Evolutionary conservation across 2,888 invertebrate species (phyloP), one percentile per base, ranked within the genome.

Genomic region (Thera britannica): DNA sequence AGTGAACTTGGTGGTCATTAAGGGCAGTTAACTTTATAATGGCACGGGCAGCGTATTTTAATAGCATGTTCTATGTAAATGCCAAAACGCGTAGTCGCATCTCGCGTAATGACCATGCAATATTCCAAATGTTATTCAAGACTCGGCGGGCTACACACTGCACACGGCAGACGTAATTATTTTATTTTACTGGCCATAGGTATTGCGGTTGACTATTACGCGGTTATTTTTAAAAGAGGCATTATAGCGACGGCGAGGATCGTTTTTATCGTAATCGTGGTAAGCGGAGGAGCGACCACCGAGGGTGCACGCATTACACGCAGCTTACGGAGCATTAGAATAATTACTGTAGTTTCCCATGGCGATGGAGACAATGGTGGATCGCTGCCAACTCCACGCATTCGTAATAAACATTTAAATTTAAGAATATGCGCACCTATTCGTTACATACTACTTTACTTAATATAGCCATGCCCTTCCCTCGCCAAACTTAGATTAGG

Each of bases 251-350:
- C 85, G 85, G 82, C 77, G 73, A 76, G 75, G 73, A 68, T 76
- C 78, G 81, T 85, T 87, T 86, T 88, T 87, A 87, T 86, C 81
- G 82, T 88, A 87, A 88, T 88, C 82, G 84, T 68, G 72, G 83
- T 81, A 86, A 86, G 85, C 82, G 83, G 79, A 80, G 79, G 76
- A 74, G 67, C 77, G 84, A 85, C 89, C 89, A 86, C 86, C 86
- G 77, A 75, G 76, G 75, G 73, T 73, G 79, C 65, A 72, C 72
- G 70, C 72, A 75, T 79, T 74, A 75, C 77, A 79, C 76, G 77
- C 77, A 76, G 77, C 77, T 79, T 75, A 74, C 74, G 78, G 83
- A 68, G 79, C 77, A 82, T 84, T 84, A 86, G 81, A 83, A 81
- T 79, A 79, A 84, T 80, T 78, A 76, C 68, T 72, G 70, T 66